phyloP scores from a whole-genome alignment of 2,888 invertebrate genomes.

The Candidula unifasciata region DNA sequence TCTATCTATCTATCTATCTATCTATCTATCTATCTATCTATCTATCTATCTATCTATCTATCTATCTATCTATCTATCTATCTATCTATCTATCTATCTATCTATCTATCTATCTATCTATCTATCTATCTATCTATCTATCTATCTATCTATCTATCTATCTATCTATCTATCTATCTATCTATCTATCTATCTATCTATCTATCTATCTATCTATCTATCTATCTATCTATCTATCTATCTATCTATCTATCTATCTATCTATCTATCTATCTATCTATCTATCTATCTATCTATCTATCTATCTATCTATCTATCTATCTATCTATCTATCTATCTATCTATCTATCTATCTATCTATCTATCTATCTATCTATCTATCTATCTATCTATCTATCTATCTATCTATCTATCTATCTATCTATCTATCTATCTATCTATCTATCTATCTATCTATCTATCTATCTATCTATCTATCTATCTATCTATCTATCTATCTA shows the following conservation, averaged over 20 bases:
- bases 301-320: slow-evolving; percentile 38
- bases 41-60: slow-evolving; percentile 18
- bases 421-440: background rate
- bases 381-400: slow-evolving; percentile 18
- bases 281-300: slow-evolving; percentile 33
- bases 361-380: slow-evolving; percentile 1
- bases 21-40: slow-evolving; percentile 1
- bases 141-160: background rate
- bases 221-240: slow-evolving; percentile 20
- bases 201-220: slow-evolving; percentile 27
- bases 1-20: background rate
- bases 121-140: background rate
- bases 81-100: background rate
- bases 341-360: background rate
- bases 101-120: background rate
- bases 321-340: slow-evolving; percentile 12
- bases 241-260: slow-evolving; percentile 31
- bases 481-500: background rate
- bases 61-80: slow-evolving; percentile 22
- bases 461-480: background rate
- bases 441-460: background rate
- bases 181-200: slow-evolving; percentile 20
- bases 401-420: slow-evolving; percentile 22
- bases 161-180: slow-evolving; percentile 21
- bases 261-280: slow-evolving; percentile 22